Percentiles rank a stretch among this genome's conserved stretches.
Conservation (phyloP, 1,140 invertebrate genomes). For the Drosophila mayri region DNA sequence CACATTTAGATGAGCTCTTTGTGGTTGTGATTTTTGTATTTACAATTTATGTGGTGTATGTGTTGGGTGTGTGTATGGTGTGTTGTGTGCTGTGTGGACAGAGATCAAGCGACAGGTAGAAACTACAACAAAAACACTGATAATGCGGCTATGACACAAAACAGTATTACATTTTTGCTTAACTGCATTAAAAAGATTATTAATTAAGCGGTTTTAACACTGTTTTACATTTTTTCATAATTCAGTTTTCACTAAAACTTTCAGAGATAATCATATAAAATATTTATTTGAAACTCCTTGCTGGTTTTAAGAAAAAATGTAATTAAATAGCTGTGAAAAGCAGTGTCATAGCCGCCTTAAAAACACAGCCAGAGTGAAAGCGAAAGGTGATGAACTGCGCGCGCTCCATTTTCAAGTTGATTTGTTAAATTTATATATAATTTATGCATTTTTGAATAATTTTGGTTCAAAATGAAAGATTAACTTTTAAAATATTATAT, state of each 20-base stretch:
- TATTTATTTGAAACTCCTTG: background rate
- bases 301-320: background rate
- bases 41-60: slow-evolving; percentile 21
- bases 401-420: no score
- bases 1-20: slow-evolving; percentile 27
- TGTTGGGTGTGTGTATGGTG: slow-evolving; percentile 8
- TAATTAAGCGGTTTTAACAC: background rate
- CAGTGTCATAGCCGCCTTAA: background rate
- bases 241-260: no score
- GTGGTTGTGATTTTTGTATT: slow-evolving; percentile 9
- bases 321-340: background rate
- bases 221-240: no score
- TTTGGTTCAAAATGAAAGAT: no score
- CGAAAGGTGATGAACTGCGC: background rate
- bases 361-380: slow-evolving; percentile 6
- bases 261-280: no score
- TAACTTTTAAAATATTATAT: no score
- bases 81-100: slow-evolving; percentile 6
- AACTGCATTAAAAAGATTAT: background rate
- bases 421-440: no score
- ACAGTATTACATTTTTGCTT: background rate
- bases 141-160: slow-evolving; percentile 1
- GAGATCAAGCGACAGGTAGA: slow-evolving; percentile 13
- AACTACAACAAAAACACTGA: slow-evolving; percentile 10
- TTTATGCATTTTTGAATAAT: background rate